phyloP scores from a whole-genome alignment of 1,140 invertebrate species.

The Aphidius ervi region DNA sequence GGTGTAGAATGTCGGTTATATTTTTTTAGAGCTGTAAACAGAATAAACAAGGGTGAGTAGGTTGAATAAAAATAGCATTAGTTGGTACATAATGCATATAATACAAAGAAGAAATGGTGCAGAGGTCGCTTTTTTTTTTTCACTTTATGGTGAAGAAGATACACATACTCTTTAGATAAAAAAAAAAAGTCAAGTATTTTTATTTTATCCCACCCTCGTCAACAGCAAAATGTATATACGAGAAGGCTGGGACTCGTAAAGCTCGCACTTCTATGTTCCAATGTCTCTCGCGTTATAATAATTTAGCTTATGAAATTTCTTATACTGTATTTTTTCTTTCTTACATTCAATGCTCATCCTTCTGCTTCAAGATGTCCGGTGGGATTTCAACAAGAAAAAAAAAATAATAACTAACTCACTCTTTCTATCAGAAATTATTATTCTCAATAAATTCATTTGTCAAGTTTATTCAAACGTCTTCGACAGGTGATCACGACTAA shows the following conservation, averaged over 20 bases:
- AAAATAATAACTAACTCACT: not conserved
- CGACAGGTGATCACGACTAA: conserved; percentile 7
- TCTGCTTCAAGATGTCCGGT: conserved; percentile 2
- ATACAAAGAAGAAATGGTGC: conserved; percentile 9
- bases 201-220: not conserved
- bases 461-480: not conserved
- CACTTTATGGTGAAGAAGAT: conserved; percentile 15
- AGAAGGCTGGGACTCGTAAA: conserved; percentile 42
- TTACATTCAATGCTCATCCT: not conserved
- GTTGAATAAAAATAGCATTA: conserved; percentile 52
- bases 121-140: conserved; percentile 10
- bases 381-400: conserved; percentile 17
- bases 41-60: conserved; percentile 14
- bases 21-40: conserved; percentile 1
- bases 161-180: not conserved
- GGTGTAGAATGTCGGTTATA: conserved; percentile 39
- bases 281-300: conserved; percentile 38
- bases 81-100: conserved; percentile 49
- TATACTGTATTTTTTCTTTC: conserved; percentile 16
- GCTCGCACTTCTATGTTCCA: conserved; percentile 19
- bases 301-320: conserved; percentile 41
- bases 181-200: not conserved
- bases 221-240: conserved; percentile 26
- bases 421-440: not conserved
- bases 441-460: conserved; percentile 1